phyloP scores from a whole-genome alignment of 2,797 vertebrate genomes.

The Tolypeutes matacus region DNA sequence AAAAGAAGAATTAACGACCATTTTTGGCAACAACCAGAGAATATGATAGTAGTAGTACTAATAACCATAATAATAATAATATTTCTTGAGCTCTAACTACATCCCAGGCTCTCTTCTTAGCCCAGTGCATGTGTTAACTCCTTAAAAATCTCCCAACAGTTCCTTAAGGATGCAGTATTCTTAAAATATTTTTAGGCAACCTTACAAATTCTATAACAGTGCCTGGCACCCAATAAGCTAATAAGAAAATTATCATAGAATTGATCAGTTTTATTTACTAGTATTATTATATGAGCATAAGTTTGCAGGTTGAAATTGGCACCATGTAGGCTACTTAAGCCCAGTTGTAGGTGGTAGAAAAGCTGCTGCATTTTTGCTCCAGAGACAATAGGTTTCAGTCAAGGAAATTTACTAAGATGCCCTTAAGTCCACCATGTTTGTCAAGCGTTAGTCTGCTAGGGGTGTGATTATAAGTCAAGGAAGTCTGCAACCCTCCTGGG shows the following conservation, averaged over 20 bases:
- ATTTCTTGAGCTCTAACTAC: not conserved
- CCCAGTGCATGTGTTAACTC: not conserved
- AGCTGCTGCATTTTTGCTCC: not conserved
- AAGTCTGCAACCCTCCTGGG: not conserved
- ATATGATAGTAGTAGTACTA: not conserved
- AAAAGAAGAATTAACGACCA: not conserved
- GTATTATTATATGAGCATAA: not conserved
- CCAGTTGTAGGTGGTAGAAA: not conserved
- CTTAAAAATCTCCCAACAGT: not conserved
- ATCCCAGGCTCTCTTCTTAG: not conserved
- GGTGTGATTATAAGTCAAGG: not conserved
- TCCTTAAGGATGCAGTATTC: not conserved
- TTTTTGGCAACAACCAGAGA: not conserved
- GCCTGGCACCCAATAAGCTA: not conserved
- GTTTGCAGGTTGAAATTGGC: not conserved
- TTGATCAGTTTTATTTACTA: not conserved
- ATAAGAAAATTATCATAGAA: slow-evolving; percentile 19
- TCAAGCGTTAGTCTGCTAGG: not conserved
- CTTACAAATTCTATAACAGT: not conserved
- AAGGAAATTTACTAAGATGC: not conserved
- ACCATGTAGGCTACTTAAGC: not conserved
- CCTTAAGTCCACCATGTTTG: not conserved
- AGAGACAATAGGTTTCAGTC: not conserved
- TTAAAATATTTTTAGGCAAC: not conserved
- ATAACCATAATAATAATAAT: not conserved